Base-by-base conservation (phyloP, 2,888 invertebrate species). In the Apotomis capreana region DNA sequence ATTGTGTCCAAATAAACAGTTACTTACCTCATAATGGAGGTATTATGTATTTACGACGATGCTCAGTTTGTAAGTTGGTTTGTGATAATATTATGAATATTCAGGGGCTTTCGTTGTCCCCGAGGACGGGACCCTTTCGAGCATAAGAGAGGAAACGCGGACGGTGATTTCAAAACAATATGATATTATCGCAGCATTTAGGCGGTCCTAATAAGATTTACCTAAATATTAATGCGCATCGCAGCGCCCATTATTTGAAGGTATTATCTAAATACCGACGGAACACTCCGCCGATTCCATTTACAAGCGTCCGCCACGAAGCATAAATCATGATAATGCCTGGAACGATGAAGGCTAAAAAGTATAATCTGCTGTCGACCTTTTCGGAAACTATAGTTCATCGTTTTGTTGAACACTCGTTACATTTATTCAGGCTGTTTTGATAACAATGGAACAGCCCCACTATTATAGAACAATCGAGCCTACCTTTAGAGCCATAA, bases 151-250 rank as follows among this genome's bases (percentile, higher is more conserved):
- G 89, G 89, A 87, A 89, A 81, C 85, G 89, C 89, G 92, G 90
- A 87, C 89, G 90, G 88, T 86, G 89, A 89, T 88, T 91, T 84
- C 90, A 87, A 91, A 92, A 92, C 92, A 93, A 93, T 92, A 88
- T 87, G 92, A 92, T 92, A 90, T 92, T 91, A 92, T 92, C 92
- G 88, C 88, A 81, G 88, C 87, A 88, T 91, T 91, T 91, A 91
- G 88, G 86, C 89, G 88, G 89, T 87, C 88, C 91, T 93, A 93
- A 92, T 92, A 93, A 92, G 92, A 93, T 93, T 92, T 92, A 88
- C 91, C 87, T 92, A 89, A 92, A 90, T 92, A 91, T 92, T 92
- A 91, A 92, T 90, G 88, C 91, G 91, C 92, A 89, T 89, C 91
- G 89, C 79, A 83, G 91, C 87, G 84, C 91, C 92, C 86, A 91